Conservation (phyloP, 2,888 invertebrate species). For the Tenodera sinensis region DNA sequence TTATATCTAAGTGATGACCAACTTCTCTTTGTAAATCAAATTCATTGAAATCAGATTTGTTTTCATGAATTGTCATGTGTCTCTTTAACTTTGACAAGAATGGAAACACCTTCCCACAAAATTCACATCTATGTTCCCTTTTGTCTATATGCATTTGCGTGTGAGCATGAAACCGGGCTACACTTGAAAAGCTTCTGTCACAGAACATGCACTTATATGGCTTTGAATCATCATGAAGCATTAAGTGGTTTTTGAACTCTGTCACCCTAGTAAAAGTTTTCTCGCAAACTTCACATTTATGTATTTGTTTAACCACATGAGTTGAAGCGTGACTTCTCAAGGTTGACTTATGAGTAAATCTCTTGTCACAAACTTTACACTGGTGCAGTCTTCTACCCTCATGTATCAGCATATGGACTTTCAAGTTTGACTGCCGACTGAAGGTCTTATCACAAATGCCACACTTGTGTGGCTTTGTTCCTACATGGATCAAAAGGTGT, state of each 20-base stretch:
- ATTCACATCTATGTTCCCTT: too few relatives aligned
- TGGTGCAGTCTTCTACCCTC: neutral
- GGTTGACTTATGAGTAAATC: neutral
- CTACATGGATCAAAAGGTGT: neutral
- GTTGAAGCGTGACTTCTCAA: neutral
- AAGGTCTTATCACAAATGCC: neutral
- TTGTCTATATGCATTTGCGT: too few relatives aligned
- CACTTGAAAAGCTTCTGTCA: neutral
- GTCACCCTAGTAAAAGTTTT: neutral
- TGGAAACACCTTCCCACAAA: too few relatives aligned
- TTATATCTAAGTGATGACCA: too few relatives aligned
- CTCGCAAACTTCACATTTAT: neutral
- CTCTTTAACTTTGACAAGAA: too few relatives aligned
- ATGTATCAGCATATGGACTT: neutral
- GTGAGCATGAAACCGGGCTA: too few relatives aligned
- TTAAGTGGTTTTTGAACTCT: neutral
- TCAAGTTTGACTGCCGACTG: neutral
- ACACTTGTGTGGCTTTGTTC: neutral
- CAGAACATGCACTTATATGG: too few relatives aligned
- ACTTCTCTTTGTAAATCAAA: too few relatives aligned
- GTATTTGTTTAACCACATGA: neutral
- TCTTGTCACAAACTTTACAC: neutral
- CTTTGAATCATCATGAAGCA: neutral
- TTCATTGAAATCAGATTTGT: too few relatives aligned
- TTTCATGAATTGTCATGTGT: too few relatives aligned